These are phyloP conservation scores for Nezara viridula DNA, from an alignment of 2,888 invertebrate species.

Conservation along the genomic window DNA sequence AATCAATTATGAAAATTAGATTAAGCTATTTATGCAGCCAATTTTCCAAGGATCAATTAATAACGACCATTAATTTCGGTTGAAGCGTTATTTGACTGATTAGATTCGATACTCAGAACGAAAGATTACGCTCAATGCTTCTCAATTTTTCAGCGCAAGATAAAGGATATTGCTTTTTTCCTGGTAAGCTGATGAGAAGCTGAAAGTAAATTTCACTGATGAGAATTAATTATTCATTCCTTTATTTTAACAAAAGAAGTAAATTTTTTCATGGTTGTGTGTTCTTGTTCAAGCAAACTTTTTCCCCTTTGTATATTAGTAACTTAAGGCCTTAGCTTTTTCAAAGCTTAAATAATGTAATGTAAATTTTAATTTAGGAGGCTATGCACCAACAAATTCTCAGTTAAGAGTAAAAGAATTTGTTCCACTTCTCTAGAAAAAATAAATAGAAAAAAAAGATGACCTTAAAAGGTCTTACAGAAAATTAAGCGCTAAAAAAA, in stretches of 20 bases:
- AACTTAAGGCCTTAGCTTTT: no score
- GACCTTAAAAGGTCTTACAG: no score
- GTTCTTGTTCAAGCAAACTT: no score
- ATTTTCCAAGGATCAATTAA: neutral
- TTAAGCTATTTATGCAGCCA: neutral
- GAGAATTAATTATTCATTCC: neutral
- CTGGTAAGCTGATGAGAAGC: neutral
- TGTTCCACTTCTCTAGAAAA: no score
- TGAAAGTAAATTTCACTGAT: neutral
- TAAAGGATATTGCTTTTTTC: neutral
- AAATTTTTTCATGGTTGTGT: no score
- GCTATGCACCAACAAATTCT: no score
- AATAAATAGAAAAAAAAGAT: no score
- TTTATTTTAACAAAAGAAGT: neutral
- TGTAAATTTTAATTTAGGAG: no score
- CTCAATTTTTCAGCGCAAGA: conserved; percentile 8
- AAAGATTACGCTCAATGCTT: conserved; percentile 7
- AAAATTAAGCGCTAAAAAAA: no score
- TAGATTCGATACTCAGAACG: neutral
- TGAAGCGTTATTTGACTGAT: conserved; percentile 1
- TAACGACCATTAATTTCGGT: conserved; percentile 1
- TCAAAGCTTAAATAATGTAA: no score
- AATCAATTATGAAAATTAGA: neutral
- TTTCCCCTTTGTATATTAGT: no score
- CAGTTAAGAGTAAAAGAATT: no score